Evolutionary conservation across 2,113 vertebrate genomes (phyloP), one percentile per base, ranked within the genome.

Genomic region (Calypte anna): DNA sequence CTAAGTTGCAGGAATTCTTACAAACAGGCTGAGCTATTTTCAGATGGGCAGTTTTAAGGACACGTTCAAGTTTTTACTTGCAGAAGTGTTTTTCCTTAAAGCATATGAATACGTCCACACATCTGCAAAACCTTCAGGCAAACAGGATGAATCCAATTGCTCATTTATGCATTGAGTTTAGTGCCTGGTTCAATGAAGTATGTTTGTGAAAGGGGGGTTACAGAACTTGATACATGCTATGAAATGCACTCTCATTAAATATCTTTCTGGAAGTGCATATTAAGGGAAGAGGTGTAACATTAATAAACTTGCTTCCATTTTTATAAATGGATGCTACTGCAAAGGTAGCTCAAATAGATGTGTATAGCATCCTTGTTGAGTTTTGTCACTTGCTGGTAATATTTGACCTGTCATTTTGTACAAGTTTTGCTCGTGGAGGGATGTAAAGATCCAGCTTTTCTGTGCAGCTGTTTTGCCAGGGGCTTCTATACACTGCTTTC

Each of bases 1-100:
- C 89, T 88, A 95, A 95, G n/a, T 93, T 88, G 90, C 94, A 93
- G 90, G 90, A 96, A 94, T 95, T 93, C 77, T 74, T 90, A 86
- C 87, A 93, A 88, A 94, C 48, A 81, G 73, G 33, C 44, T 94
- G 82, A 96, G 88, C 85, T 96, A 64, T 95, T 97, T 96, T 89
- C 91, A 88, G 92, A 90, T 95, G 91, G 90, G 76, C 88, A 84
- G 43, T 86, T 86, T 93, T 96, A 96, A 91, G 88, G 93, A 93
- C 68, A 63, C 57, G 46, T 50, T 88, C 75, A 48, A 88, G 82
- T 38, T 83, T 90, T 74, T 36, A 75, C 76, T 88, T 77, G 72
- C 48, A 74, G 76, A 28, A 74, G 24, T 54, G 27, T 82, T 91
- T 93, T 90, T 83, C 64, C 59, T 73, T 43, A 59, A 67, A 72